These are phyloP conservation scores for Bergia puertoricense DNA, from an alignment of 92 coral and sea anemone species.

Conservation along the genomic window DNA sequence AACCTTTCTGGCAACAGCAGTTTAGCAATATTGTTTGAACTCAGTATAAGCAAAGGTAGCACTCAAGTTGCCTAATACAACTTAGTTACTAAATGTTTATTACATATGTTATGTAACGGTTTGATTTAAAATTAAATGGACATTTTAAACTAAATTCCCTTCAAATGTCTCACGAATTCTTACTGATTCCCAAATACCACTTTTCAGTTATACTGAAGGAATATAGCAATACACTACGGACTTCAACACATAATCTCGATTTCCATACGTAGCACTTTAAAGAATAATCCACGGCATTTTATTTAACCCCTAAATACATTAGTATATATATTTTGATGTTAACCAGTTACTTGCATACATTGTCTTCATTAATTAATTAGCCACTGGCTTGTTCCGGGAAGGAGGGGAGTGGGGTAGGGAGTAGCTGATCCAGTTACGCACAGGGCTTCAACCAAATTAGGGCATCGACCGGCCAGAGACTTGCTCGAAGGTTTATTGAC, in stretches of 20 bases:
- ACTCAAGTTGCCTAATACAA: neutral
- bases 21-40: neutral
- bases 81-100: neutral
- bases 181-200: neutral
- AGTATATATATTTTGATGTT: neutral
- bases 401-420: no score
- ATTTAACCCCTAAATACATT: neutral
- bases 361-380: no score
- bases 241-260: neutral
- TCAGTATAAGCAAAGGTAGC: neutral
- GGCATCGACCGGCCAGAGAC: no score
- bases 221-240: no score
- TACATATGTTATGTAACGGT: neutral
- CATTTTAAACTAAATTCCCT: neutral
- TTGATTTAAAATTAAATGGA: neutral
- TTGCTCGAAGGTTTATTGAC: no score
- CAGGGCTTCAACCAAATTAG: no score
- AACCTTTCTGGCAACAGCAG: neutral
- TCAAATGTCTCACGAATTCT: neutral
- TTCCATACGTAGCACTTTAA: neutral
- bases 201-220: constrained; percentile 10
- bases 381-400: no score
- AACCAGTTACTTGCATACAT: no score
- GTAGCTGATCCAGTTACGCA: no score
- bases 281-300: neutral